phyloP scores from a whole-genome alignment of 2,888 invertebrate species.

The Entomobrya proxima region DNA sequence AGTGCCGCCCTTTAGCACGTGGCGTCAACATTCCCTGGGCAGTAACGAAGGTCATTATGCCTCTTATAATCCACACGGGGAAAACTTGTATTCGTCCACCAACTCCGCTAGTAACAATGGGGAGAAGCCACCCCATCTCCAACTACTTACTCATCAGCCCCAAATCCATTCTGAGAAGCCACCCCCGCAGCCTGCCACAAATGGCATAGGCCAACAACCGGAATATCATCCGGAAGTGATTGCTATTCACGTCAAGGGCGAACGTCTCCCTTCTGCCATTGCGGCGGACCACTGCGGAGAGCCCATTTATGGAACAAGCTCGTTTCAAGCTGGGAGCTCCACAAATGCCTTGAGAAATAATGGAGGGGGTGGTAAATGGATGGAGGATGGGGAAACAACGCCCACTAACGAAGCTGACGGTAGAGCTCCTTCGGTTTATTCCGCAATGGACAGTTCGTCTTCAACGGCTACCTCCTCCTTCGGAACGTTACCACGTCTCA shows the following conservation, averaged over 20 bases:
- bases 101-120: background rate
- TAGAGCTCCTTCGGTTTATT: constrained; percentile 20
- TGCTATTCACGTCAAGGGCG: constrained; percentile 77
- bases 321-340: constrained; percentile 69
- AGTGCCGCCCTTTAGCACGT: constrained; percentile 38
- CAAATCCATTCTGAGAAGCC: constrained; percentile 69
- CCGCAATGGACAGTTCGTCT: background rate
- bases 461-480: constrained; percentile 37
- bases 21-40: constrained; percentile 50
- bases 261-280: constrained; percentile 70
- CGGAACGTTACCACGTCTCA: constrained; percentile 88
- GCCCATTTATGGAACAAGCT: constrained; percentile 75
- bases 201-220: constrained; percentile 58
- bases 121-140: constrained; percentile 55
- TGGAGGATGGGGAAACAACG: constrained; percentile 93
- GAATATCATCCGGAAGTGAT: constrained; percentile 78
- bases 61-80: constrained; percentile 6
- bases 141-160: constrained; percentile 72
- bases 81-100: constrained; percentile 25
- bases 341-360: constrained; percentile 11
- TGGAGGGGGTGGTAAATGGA: constrained; percentile 76
- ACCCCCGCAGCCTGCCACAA: constrained; percentile 13
- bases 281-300: constrained; percentile 72
- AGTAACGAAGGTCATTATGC: constrained; percentile 40
- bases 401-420: constrained; percentile 85